These are phyloP conservation scores for Erpornis zantholeuca DNA, from an alignment of 2,113 vertebrate genomes.

Conservation along the genomic window DNA sequence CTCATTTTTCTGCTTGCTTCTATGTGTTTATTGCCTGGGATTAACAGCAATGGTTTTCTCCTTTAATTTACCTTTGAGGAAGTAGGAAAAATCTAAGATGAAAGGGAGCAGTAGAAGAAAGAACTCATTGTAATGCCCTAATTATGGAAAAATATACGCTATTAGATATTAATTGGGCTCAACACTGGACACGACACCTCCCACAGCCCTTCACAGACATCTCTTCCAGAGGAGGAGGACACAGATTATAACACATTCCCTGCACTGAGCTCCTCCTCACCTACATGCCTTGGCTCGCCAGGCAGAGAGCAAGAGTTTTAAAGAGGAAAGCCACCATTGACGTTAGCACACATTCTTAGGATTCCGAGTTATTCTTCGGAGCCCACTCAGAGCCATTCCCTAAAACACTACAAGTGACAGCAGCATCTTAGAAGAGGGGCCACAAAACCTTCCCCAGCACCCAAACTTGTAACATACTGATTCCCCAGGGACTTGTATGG, in stretches of 20 bases:
- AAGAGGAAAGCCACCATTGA: not conserved
- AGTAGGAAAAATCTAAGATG: not conserved
- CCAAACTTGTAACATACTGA: not conserved
- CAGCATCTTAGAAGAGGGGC: not conserved
- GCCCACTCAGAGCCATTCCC: not conserved
- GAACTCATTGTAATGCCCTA: not conserved
- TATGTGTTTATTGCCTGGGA: not conserved
- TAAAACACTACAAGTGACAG: not conserved
- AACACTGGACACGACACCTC: not conserved
- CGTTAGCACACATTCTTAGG: not conserved
- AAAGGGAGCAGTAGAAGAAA: not conserved
- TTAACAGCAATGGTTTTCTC: not conserved
- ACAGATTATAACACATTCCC: not conserved
- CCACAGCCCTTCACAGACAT: not conserved
- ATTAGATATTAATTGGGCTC: not conserved
- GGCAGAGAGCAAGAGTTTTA: not conserved
- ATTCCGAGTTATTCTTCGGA: not conserved
- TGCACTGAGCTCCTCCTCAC: not conserved
- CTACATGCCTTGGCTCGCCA: not conserved
- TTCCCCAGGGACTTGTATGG: not conserved
- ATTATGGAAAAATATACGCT: not conserved
- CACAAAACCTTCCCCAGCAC: not conserved
- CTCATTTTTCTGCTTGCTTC: not conserved
- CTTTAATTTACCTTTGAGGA: not conserved
- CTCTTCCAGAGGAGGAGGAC: not conserved